These are phyloP conservation scores for Lindbergichthys nudifrons DNA, from an alignment of 2,797 vertebrate species.

Conservation along the genomic window DNA sequence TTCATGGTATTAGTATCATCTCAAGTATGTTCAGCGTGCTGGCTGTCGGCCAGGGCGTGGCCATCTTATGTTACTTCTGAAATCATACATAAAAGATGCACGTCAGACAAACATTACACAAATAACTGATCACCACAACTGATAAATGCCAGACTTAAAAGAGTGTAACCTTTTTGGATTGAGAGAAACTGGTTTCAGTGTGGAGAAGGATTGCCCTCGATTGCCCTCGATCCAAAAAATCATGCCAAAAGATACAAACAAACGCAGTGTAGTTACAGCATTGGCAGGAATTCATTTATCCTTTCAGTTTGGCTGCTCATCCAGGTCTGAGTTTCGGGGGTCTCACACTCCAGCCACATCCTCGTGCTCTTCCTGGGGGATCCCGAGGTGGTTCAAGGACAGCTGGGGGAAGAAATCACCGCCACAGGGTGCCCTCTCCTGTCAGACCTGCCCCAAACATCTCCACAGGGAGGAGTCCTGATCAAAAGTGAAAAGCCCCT, in stretches of 20 bases:
- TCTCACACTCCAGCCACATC: constrained; percentile 26
- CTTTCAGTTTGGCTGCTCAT: constrained; percentile 27
- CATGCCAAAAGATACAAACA: constrained; percentile 2
- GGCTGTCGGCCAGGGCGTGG: background rate
- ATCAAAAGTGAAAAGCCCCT: constrained; percentile 16
- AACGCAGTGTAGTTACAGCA: constrained; percentile 19
- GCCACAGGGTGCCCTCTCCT: constrained; percentile 19
- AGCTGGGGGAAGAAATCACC: constrained; percentile 42
- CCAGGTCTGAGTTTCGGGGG: constrained; percentile 22
- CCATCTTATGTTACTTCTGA: constrained; percentile 5
- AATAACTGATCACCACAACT: background rate
- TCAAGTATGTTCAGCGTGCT: background rate
- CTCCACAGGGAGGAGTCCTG: constrained; percentile 22
- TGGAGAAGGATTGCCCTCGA: background rate
- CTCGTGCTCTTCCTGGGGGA: constrained; percentile 17
- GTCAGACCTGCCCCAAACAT: constrained; percentile 30
- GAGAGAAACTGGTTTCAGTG: constrained; percentile 3
- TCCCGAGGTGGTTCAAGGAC: constrained; percentile 7
- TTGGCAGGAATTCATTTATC: constrained; percentile 48
- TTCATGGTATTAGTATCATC: background rate
- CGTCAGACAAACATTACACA: background rate
- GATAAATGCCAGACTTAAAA: background rate
- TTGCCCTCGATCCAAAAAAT: no score
- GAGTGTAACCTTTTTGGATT: background rate
- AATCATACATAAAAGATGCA: constrained; percentile 1